Base-by-base conservation (phyloP, 2,797 vertebrate genomes). In the Ceryle rudis region DNA sequence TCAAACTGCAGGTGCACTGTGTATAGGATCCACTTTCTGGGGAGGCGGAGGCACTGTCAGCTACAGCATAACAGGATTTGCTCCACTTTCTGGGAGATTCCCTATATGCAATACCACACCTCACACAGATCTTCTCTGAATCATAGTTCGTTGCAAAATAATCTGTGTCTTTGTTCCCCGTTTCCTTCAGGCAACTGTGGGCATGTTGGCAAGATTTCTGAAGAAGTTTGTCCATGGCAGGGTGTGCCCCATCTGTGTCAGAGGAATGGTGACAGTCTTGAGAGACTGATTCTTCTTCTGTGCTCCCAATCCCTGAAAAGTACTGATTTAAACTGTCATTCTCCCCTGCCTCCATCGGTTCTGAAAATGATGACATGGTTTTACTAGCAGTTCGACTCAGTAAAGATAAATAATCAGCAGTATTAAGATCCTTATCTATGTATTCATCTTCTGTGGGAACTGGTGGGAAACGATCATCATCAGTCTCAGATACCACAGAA, bases 251-350 rank as follows among this genome's bases (percentile, higher is more conserved):
- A 5, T 92, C 95, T 5, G 29, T 95, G 64, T 20, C 28, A 8
- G 86, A 42, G 10, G 65, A 86, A 60, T 90, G 31, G 13, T 81
- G 72, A 4, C 70, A 41, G 41, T 93, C 57, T 44, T 35, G 65
- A 85, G 90, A 94, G 70, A 83, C 44, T 5, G 96, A 84, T 6
- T 96, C 1, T 3, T 98, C 98, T 41, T 81, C 88, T 39, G 81
- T 42, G 87, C 94, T 97, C n/a, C 96, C 98, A 0, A 94, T 97
- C 47, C 98, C 98, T 0, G 98, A 97, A 94, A 98, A 98, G 61
- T 98, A 99, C 95, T 99, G 99, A 96, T 99, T 99, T 73, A 99
- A 98, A 89, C 99, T 99, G 96, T 99, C 99, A 4, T 99, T 99
- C 95, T 99, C 99, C 23, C 99, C 99, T 9, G 99, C 98, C 94